Percentiles rank a stretch among this genome's conserved stretches.
phyloP scores from a whole-genome alignment of 2,797 vertebrate genomes.

The Hypotaenidia philippensis region DNA sequence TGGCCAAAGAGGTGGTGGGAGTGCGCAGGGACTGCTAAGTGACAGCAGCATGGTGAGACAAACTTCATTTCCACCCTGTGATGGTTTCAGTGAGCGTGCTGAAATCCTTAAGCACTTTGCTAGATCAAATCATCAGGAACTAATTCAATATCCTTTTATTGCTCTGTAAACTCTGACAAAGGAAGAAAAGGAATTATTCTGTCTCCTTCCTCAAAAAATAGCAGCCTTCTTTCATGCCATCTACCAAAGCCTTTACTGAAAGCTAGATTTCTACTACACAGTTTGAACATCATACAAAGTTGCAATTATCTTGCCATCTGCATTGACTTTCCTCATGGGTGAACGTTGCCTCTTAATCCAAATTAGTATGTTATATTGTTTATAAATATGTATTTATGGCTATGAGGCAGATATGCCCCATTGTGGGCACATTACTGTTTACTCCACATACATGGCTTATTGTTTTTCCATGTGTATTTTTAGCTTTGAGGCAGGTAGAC shows the following conservation, averaged over 20 bases:
- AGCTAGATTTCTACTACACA: constrained; percentile 5
- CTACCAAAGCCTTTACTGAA: constrained; percentile 12
- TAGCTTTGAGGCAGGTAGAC: background rate
- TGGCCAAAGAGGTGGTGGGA: background rate
- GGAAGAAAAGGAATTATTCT: constrained; percentile 1
- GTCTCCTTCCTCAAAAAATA: background rate
- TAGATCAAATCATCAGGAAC: constrained; percentile 40
- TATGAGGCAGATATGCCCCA: background rate
- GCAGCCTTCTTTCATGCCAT: background rate
- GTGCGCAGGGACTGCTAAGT: background rate
- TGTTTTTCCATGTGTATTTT: constrained; percentile 27
- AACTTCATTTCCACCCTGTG: background rate
- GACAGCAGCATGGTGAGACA: background rate
- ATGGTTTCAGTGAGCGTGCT: background rate
- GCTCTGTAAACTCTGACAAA: constrained; percentile 23
- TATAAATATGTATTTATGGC: constrained; percentile 41
- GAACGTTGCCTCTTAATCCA: constrained; percentile 23
- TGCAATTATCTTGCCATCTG: constrained; percentile 58
- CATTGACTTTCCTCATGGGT: background rate
- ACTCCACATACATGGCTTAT: constrained; percentile 33
- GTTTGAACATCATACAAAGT: background rate
- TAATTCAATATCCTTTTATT: constrained; percentile 38
- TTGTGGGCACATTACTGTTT: background rate
- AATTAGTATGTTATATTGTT: constrained; percentile 26
- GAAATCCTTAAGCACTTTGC: constrained; percentile 5